Conservation (phyloP, 1,140 invertebrate species). For the Aporrectodea caliginosa region DNA sequence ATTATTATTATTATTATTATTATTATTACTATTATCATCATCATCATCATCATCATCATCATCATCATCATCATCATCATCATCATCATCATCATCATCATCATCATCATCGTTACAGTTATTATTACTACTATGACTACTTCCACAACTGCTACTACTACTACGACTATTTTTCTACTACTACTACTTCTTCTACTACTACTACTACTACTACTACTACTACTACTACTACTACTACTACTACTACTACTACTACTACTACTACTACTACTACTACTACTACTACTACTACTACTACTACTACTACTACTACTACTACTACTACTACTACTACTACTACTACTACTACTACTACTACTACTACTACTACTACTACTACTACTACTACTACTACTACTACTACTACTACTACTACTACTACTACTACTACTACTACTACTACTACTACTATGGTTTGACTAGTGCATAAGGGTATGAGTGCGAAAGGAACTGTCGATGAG, state of each 20-base stretch:
- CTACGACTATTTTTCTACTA: too few relatives aligned
- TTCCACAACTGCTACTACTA: too few relatives aligned
- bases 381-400: slow-evolving; percentile 29
- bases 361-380: slow-evolving; percentile 26
- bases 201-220: slow-evolving; percentile 34
- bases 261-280: slow-evolving; percentile 22
- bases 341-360: slow-evolving; percentile 26
- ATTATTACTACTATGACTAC: too few relatives aligned
- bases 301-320: slow-evolving; percentile 30
- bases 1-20: too few relatives aligned
- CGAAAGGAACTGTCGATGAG: too few relatives aligned
- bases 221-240: slow-evolving; percentile 34
- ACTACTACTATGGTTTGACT: background rate
- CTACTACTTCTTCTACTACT: slow-evolving; percentile 33
- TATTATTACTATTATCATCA: too few relatives aligned
- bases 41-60: too few relatives aligned
- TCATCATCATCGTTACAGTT: too few relatives aligned
- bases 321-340: slow-evolving; percentile 27
- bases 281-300: slow-evolving; percentile 27
- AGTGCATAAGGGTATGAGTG: too few relatives aligned
- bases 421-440: slow-evolving; percentile 28
- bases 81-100: too few relatives aligned
- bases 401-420: slow-evolving; percentile 24
- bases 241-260: slow-evolving; percentile 28
- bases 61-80: too few relatives aligned